phyloP scores from a whole-genome alignment of 2,113 vertebrate species.

The Hyperoodon ampullatus region DNA sequence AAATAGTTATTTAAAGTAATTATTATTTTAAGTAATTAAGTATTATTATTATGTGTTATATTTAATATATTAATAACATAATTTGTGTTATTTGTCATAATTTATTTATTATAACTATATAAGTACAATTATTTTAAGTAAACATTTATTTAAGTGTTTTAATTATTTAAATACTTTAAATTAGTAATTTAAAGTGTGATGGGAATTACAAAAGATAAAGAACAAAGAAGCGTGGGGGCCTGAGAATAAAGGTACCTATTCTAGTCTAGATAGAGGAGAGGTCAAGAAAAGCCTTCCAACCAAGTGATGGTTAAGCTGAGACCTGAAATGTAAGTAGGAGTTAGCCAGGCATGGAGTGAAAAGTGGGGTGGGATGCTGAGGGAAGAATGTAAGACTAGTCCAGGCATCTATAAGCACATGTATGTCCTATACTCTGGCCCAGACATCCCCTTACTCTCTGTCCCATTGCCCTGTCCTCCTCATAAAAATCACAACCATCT shows the following conservation, averaged over 20 bases:
- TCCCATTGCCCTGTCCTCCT: neutral
- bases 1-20: slow-evolving; percentile 1
- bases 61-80: neutral
- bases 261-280: neutral
- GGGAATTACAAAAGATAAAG: neutral
- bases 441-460: neutral
- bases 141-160: neutral
- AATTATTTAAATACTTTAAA: neutral
- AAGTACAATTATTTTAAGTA: neutral
- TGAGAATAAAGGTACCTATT: neutral
- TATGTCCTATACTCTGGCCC: neutral
- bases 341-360: neutral
- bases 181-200: neutral
- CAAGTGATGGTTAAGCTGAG: neutral
- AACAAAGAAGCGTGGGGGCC: neutral
- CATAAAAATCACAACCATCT: neutral
- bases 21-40: neutral
- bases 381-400: neutral
- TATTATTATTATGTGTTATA: neutral
- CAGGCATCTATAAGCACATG: neutral
- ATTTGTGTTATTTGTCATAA: neutral
- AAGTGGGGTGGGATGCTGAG: neutral
- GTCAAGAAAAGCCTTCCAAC: neutral
- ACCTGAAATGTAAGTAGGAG: neutral
- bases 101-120: neutral